These are phyloP conservation scores for Tanytarsus gracilentus DNA, from an alignment of 2,888 invertebrate genomes.

Conservation along the genomic window DNA sequence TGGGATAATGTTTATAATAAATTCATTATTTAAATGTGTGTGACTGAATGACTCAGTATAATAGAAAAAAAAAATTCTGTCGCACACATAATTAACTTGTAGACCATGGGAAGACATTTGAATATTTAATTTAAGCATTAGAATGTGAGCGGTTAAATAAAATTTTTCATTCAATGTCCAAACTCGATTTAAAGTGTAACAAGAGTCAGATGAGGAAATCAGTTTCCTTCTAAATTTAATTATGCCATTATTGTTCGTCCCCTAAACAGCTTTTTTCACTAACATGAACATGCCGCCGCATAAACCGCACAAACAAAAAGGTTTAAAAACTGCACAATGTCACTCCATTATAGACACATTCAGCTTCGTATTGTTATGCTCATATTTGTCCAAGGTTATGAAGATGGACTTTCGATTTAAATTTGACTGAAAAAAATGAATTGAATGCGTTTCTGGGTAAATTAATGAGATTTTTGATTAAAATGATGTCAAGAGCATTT, in stretches of 20 bases:
- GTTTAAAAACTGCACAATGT: constrained; percentile 4
- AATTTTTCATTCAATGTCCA: not conserved
- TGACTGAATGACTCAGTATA: too few relatives aligned
- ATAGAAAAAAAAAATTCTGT: too few relatives aligned
- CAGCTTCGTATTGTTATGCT: constrained; percentile 4
- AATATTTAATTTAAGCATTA: too few relatives aligned
- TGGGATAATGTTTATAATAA: too few relatives aligned
- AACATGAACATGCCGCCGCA: not conserved
- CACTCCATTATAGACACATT: not conserved
- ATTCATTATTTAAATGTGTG: too few relatives aligned
- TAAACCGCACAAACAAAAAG: not conserved
- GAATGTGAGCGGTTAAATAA: not conserved
- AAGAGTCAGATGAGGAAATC: not conserved
- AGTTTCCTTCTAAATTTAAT: not conserved
- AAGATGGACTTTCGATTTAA: too few relatives aligned
- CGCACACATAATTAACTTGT: too few relatives aligned
- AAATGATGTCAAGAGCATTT: too few relatives aligned
- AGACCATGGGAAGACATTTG: too few relatives aligned
- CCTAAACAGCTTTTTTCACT: constrained; percentile 2
- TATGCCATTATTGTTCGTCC: not conserved
- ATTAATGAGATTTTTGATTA: too few relatives aligned
- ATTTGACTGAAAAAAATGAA: too few relatives aligned
- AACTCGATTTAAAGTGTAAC: not conserved
- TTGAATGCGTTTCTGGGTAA: too few relatives aligned
- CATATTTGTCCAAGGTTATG: not conserved